phyloP scores from a whole-genome alignment of 2,113 vertebrate genomes.

The Haemorhous mexicanus region DNA sequence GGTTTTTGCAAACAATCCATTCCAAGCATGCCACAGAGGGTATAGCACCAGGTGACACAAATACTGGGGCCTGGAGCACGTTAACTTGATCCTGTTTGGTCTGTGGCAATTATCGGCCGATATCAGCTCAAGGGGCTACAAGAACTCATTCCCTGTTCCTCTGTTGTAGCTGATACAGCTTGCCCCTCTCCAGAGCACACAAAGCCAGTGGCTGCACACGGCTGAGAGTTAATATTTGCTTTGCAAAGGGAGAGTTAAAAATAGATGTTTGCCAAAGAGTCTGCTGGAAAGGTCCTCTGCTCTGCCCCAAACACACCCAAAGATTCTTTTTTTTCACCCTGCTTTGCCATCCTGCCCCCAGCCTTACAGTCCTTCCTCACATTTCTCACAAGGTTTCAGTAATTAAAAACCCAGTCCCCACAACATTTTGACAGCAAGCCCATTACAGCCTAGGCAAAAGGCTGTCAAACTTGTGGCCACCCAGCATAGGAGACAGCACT shows the following conservation, averaged over 20 bases:
- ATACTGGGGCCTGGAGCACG: not conserved
- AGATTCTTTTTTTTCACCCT: not conserved
- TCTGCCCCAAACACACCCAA: not conserved
- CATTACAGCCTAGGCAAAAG: not conserved
- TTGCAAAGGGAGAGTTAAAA: conserved; percentile 53
- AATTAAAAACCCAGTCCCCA: not conserved
- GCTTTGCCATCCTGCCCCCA: not conserved
- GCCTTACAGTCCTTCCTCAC: not conserved
- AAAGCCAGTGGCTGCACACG: not conserved
- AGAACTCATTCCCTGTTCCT: not conserved
- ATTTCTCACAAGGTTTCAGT: not conserved
- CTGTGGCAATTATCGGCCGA: not conserved
- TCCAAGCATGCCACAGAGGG: conserved; percentile 49
- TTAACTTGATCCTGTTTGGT: conserved; percentile 1
- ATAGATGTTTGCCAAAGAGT: conserved; percentile 18
- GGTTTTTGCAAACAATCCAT: conserved; percentile 54
- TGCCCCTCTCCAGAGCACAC: not conserved
- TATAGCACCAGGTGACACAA: conserved; percentile 28
- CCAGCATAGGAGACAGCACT: not conserved
- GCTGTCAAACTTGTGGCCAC: not conserved
- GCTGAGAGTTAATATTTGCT: conserved; percentile 64
- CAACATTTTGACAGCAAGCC: not conserved
- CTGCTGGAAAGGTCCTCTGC: not conserved
- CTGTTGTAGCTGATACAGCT: not conserved
- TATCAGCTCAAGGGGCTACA: not conserved